Base-by-base conservation (phyloP, 2,888 invertebrate genomes). In the Sarcophaga variegata region DNA sequence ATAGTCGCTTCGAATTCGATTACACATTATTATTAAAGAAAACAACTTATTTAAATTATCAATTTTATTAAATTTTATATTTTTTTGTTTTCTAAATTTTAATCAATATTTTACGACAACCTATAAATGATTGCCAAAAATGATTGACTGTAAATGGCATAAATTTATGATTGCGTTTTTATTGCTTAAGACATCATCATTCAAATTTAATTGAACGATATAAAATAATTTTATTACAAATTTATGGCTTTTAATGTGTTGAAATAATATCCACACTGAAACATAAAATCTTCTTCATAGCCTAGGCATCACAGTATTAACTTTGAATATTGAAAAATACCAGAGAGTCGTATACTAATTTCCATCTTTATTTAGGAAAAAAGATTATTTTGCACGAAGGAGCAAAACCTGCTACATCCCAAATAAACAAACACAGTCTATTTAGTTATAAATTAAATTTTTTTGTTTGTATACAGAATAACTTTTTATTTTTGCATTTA, bases 401-500 rank as follows among this genome's bases (percentile, higher is more conserved):
- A 37, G 2, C 37, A 59, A 66, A 37, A 74, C 66, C 22, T 17
- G 2, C 22, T 22, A 54, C 64, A 72, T 5, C 45, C 3, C 62
- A 47, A 47, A 71, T 20, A 49, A n/a, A 22, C 27, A 69, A 69
- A 74, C 62, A 69, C 66, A 67, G 69, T 69, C 75, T 81, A 54
- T 75, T 76, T 76, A 64, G 75, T 63, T 17, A 70, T 70, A 81
- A 81, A 81, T 70, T 49, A 70, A 70, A 70, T 37, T 37, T 37
- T 37, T 37, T 49, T 49, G 14, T 70, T 72, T 72, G 17, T 66
- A 66, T 25, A 75, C 49, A 63, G 69, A 75, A 81, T 37, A 81
- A 69, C 54, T 80, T 66, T 80, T 74, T 66, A 60, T 72, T 80
- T 64, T 80, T 11, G 72, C 72, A 80, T 80, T 66, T 59, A 74